Percentiles rank a stretch among this genome's conserved stretches.
These are phyloP conservation scores for Drosophila lini DNA, from an alignment of 1,140 invertebrate genomes.

Conservation along the genomic window DNA sequence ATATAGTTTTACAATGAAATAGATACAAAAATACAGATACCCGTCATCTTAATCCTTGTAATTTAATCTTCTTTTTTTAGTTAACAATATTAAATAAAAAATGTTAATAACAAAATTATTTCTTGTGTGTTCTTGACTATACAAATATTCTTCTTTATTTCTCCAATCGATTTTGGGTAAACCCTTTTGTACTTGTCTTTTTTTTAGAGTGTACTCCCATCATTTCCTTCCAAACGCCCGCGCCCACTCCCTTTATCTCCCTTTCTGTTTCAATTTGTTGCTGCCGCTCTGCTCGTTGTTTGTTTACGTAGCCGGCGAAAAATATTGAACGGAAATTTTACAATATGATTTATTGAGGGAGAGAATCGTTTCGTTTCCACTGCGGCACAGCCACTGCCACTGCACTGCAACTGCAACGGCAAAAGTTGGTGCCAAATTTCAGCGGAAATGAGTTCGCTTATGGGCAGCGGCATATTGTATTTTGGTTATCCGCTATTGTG, in stretches of 20 bases:
- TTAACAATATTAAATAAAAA: too few relatives aligned
- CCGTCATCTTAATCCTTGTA: too few relatives aligned
- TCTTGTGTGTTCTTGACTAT: too few relatives aligned
- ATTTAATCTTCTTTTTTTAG: too few relatives aligned
- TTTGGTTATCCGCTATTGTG: constrained; percentile 77
- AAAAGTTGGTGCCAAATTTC: constrained; percentile 70
- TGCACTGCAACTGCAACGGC: constrained; percentile 21
- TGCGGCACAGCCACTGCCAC: constrained; percentile 17
- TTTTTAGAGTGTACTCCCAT: background rate
- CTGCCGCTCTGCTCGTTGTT: constrained; percentile 36
- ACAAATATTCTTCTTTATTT: too few relatives aligned
- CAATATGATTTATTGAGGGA: constrained; percentile 75
- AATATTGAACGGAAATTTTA: constrained; percentile 82
- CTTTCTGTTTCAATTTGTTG: constrained; percentile 71
- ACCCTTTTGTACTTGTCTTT: background rate
- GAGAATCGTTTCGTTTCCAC: constrained; percentile 43
- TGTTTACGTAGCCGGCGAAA: constrained; percentile 72
- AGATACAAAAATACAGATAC: too few relatives aligned
- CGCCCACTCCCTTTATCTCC: constrained; percentile 15
- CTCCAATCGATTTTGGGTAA: background rate
- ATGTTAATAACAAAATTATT: too few relatives aligned
- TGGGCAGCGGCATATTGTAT: constrained; percentile 74
- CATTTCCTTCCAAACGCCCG: constrained; percentile 9
- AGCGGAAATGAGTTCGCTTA: constrained; percentile 80
- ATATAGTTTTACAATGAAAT: too few relatives aligned